phyloP scores from a whole-genome alignment of 2,113 vertebrate genomes.

The Hymenochirus boettgeri region DNA sequence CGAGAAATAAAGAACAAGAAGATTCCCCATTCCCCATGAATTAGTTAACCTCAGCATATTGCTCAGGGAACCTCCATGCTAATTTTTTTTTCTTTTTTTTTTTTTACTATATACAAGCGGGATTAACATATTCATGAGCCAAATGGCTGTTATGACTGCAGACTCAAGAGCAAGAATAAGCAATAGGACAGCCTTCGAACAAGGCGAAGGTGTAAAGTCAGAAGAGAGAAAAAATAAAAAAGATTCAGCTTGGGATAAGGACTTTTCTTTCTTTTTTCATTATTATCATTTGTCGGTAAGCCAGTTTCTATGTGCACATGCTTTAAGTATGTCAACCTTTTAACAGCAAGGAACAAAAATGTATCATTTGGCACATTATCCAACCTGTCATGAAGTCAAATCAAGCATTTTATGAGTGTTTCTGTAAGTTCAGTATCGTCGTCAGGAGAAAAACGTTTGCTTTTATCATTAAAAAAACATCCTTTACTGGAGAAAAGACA shows the following conservation, averaged over 20 bases:
- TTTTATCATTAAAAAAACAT: conserved; percentile 11
- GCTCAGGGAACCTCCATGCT: conserved; percentile 50
- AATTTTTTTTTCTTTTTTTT: conserved; percentile 52
- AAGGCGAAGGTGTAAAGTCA: conserved; percentile 46
- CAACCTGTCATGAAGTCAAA: background rate
- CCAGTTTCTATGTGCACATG: conserved; percentile 45
- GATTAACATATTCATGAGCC: conserved; percentile 74
- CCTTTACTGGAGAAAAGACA: background rate
- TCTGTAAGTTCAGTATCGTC: conserved; percentile 6
- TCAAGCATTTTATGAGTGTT: conserved; percentile 3
- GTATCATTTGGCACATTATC: conserved; percentile 36
- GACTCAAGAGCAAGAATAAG: conserved; percentile 57
- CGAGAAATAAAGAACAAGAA: conserved; percentile 13
- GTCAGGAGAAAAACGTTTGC: background rate
- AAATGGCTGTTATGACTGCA: conserved; percentile 60
- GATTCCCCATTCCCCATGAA: conserved; percentile 2
- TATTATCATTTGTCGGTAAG: conserved; percentile 37
- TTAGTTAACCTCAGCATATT: conserved; percentile 44
- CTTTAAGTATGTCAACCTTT: conserved; percentile 43
- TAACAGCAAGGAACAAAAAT: conserved; percentile 35
- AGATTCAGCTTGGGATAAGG: conserved; percentile 48
- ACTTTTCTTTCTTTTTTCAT: conserved; percentile 45
- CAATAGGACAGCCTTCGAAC: conserved; percentile 52
- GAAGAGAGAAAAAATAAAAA: conserved; percentile 45
- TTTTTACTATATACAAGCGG: conserved; percentile 47